Evolutionary conservation across 2,113 vertebrate genomes (phyloP).

Genomic region (Nyctereutes procyonoides): DNA sequence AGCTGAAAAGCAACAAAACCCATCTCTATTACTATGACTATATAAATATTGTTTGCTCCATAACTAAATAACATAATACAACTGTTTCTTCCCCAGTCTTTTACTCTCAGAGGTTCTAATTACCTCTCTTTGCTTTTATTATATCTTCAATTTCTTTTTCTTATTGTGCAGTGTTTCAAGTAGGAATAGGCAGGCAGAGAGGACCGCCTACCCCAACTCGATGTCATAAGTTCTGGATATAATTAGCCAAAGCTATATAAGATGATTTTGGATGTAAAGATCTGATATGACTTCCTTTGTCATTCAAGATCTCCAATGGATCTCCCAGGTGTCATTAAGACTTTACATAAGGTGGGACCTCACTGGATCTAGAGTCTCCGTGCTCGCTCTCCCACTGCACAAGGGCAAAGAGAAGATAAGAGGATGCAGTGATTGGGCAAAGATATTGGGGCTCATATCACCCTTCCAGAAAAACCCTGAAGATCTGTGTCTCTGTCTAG

Average conservation of each 20-base stretch:
- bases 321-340: background rate
- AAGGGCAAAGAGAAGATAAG: too few species aligned
- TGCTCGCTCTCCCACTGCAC: background rate
- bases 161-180: background rate
- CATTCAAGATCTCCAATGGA: background rate
- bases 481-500: background rate
- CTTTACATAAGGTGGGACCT: background rate
- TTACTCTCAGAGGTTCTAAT: background rate
- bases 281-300: background rate
- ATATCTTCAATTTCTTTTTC: background rate
- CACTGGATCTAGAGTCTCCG: background rate
- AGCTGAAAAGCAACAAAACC: background rate
- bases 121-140: constrained; percentile 9
- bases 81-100: background rate
- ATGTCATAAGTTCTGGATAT: background rate
- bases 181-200: background rate
- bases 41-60: background rate
- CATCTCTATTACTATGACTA: background rate
- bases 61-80: background rate
- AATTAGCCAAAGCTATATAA: background rate
- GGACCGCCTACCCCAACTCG: too few species aligned
- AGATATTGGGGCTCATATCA: background rate
- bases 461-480: background rate
- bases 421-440: too few species aligned
- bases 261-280: background rate